A percentile compares a stretch with the other conserved stretches of the same genome.
These are phyloP conservation scores for Masticophis lateralis DNA, from an alignment of 2,797 vertebrate genomes.

Conservation along the genomic window DNA sequence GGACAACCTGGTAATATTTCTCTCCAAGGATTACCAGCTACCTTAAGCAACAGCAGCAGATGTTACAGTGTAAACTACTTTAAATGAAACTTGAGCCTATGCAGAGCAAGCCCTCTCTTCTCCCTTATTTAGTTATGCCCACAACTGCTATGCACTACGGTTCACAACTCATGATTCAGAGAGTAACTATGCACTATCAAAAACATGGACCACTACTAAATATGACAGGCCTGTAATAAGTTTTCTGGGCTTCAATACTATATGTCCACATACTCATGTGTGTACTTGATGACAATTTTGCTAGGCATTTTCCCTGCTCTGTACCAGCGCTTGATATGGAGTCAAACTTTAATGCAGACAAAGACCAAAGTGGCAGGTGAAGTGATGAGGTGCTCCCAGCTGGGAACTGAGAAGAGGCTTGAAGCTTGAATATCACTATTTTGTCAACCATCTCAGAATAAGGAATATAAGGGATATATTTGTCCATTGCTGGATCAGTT, in stretches of 20 bases:
- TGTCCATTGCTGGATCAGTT: neutral
- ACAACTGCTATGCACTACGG: too few relatives aligned
- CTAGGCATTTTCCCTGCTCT: neutral
- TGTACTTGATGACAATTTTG: neutral
- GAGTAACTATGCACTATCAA: neutral
- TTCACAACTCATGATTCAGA: neutral
- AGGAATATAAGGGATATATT: neutral
- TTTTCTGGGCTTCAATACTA: neutral
- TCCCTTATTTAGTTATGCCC: neutral
- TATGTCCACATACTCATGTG: neutral
- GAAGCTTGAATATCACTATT: neutral
- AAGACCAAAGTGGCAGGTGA: neutral
- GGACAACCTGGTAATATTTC: neutral
- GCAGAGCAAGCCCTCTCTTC: neutral
- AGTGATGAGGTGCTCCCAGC: neutral
- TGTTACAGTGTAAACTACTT: neutral
- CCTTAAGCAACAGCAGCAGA: neutral
- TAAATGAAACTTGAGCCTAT: neutral
- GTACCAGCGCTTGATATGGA: neutral
- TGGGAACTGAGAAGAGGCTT: neutral
- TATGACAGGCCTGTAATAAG: neutral
- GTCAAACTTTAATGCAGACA: neutral
- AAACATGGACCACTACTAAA: neutral
- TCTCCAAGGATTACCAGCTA: neutral
- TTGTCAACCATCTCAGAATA: neutral